These are phyloP conservation scores for Apamea crenata DNA, from an alignment of 2,888 invertebrate species.

Conservation along the genomic window DNA sequence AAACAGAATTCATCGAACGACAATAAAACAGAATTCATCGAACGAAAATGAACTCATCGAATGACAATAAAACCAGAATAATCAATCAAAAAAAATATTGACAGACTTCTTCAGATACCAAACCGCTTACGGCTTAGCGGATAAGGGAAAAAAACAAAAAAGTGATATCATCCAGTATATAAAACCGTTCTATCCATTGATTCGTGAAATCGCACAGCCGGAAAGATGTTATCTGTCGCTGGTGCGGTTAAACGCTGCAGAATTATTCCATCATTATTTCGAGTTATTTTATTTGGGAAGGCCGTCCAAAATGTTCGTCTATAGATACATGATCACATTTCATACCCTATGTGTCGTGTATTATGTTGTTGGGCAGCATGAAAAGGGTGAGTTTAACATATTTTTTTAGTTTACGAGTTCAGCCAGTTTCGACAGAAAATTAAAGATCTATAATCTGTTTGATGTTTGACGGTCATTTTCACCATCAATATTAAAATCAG, in stretches of 20 bases:
- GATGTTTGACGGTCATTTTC: background rate
- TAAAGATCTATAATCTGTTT: too few species aligned
- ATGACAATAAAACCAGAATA: slow-evolving; percentile 22
- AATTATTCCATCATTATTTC: slow-evolving; percentile 65
- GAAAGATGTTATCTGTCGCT: slow-evolving; percentile 66
- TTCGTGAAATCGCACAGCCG: slow-evolving; percentile 62
- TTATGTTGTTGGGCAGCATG: slow-evolving; percentile 58
- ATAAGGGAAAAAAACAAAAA: slow-evolving; percentile 25
- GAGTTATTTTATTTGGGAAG: slow-evolving; percentile 59
- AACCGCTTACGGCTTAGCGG: slow-evolving; percentile 47
- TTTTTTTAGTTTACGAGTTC: background rate
- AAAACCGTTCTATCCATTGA: slow-evolving; percentile 52
- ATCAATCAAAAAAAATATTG: slow-evolving; percentile 50
- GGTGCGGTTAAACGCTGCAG: slow-evolving; percentile 58
- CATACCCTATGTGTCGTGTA: slow-evolving; percentile 43
- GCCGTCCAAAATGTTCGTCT: slow-evolving; percentile 63
- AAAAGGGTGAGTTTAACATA: slow-evolving; percentile 66
- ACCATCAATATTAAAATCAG: background rate
- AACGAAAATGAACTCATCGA: slow-evolving; percentile 9
- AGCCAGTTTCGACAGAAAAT: background rate
- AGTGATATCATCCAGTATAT: slow-evolving; percentile 40
- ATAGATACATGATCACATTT: slow-evolving; percentile 54
- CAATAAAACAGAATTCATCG: too few species aligned
- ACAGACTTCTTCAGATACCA: slow-evolving; percentile 38
- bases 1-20: slow-evolving; percentile 12